Evolutionary conservation across 1,140 invertebrate species (phyloP).

Genomic region (Latrodectus geometricus): DNA sequence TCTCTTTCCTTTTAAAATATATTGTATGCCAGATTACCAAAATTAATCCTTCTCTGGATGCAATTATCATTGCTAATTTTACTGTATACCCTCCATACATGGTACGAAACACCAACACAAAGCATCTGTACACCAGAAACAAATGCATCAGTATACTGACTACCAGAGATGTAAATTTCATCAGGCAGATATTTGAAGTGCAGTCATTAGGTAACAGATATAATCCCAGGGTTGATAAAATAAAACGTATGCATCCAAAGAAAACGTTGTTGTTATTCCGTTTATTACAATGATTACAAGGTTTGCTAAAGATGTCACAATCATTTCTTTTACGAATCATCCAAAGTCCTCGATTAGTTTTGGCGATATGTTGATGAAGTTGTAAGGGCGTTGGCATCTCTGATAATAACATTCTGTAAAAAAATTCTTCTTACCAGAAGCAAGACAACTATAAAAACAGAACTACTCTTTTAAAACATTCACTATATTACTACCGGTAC

Average conservation of each 20-base stretch:
- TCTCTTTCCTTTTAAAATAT: not conserved
- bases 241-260: not conserved
- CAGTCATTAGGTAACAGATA: not conserved
- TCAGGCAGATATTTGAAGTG: not conserved
- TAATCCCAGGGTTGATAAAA: not conserved
- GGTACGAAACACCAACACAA: not conserved
- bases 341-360: no score
- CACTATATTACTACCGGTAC: no score
- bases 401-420: no score
- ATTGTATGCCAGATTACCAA: not conserved
- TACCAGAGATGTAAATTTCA: not conserved
- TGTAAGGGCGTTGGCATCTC: no score
- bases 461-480: no score
- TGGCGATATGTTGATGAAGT: no score
- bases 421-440: no score
- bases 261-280: not conserved
- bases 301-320: not conserved
- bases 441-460: no score
- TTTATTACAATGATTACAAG: not conserved
- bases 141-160: not conserved
- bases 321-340: no score
- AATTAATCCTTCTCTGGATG: not conserved
- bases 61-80: not conserved
- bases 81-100: not conserved
- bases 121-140: not conserved